Evolutionary conservation across 2,113 vertebrate species (phyloP).

Genomic region (Xenus cinereus): DNA sequence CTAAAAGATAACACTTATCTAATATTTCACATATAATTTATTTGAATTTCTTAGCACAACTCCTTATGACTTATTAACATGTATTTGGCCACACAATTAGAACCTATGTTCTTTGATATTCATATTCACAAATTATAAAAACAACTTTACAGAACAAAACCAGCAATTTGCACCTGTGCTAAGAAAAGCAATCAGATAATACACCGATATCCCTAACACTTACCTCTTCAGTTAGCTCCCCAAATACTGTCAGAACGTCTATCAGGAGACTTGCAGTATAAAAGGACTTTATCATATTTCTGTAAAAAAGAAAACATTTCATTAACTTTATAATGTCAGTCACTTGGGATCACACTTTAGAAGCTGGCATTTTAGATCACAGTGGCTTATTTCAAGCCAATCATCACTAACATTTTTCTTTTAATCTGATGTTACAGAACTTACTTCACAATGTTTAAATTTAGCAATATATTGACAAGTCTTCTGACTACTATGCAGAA

Average conservation of each 20-base stretch:
- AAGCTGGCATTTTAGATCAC: not conserved
- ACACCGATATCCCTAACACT: slow-evolving; percentile 26
- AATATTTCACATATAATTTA: not conserved
- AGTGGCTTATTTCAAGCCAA: not conserved
- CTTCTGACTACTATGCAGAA: not conserved
- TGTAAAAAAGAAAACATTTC: slow-evolving; percentile 62
- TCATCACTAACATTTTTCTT: not conserved
- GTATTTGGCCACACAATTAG: not conserved
- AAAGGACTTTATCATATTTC: slow-evolving; percentile 99
- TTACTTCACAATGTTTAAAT: not conserved
- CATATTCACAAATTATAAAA: not conserved
- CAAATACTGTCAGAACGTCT: slow-evolving; percentile 93
- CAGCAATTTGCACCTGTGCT: not conserved
- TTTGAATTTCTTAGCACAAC: not conserved
- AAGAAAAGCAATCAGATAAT: not conserved
- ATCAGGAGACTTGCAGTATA: slow-evolving; percentile 94
- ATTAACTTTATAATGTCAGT: not conserved
- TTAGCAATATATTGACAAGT: not conserved
- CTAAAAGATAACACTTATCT: not conserved
- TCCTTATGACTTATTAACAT: not conserved
- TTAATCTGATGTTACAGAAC: not conserved
- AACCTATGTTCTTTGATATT: not conserved
- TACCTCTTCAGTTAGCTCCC: slow-evolving; percentile 95
- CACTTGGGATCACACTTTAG: not conserved
- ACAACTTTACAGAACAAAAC: not conserved